Percentiles rank a stretch among this genome's conserved stretches.
phyloP scores from a whole-genome alignment of 2,888 invertebrate species.

The Acheta domesticus region DNA sequence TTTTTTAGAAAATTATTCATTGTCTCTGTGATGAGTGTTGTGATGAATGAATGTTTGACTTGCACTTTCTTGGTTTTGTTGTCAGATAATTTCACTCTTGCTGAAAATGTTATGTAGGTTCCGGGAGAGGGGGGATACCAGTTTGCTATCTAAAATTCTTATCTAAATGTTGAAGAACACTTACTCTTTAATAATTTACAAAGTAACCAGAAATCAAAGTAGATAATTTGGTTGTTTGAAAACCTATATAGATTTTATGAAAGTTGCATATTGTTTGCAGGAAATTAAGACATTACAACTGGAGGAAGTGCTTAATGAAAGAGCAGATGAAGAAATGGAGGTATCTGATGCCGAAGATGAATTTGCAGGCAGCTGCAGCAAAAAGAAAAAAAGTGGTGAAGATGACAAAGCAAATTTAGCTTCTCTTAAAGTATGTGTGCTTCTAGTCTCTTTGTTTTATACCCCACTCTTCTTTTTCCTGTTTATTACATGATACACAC shows the following conservation, averaged over 20 bases:
- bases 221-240: no score
- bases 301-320: constrained; percentile 60
- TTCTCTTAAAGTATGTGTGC: constrained; percentile 39
- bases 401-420: constrained; percentile 33
- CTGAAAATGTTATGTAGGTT: no score
- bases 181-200: no score
- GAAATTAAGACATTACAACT: constrained; percentile 66
- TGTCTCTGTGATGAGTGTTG: neutral
- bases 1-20: no score
- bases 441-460: neutral
- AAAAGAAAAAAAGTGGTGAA: constrained; percentile 42
- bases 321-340: constrained; percentile 82
- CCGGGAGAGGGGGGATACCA: no score
- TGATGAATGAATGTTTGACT: neutral
- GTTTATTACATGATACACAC: neutral
- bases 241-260: no score
- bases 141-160: neutral
- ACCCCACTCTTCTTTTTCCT: neutral
- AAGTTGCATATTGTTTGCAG: constrained; percentile 46
- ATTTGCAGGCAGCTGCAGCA: constrained; percentile 35
- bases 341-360: constrained; percentile 74
- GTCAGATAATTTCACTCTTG: neutral
- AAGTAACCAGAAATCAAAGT: no score
- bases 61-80: neutral
- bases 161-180: no score